phyloP scores from a whole-genome alignment of 1,140 invertebrate species.

The Hyles vespertilio region DNA sequence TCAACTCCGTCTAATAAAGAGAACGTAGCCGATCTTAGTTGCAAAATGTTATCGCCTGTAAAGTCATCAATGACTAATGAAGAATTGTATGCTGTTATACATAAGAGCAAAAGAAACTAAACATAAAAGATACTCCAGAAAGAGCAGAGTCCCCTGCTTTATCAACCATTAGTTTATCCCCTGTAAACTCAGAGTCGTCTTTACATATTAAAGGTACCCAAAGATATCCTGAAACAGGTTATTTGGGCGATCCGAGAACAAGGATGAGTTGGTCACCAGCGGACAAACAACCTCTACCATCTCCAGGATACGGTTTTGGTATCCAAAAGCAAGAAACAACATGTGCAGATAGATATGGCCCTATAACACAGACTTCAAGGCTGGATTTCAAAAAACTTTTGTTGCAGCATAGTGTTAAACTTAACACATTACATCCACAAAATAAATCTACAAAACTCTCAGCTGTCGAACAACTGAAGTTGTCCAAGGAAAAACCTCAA shows the following conservation, averaged over 20 bases:
- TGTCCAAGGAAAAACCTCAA: conserved; percentile 78
- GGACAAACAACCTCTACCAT: conserved; percentile 48
- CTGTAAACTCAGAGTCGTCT: conserved; percentile 72
- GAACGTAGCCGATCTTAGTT: conserved; percentile 52
- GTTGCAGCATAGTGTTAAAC: conserved; percentile 80
- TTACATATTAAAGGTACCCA: conserved; percentile 60
- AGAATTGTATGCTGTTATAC: conserved; percentile 85
- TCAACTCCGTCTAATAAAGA: conserved; percentile 77
- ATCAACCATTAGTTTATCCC: conserved; percentile 72
- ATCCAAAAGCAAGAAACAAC: conserved; percentile 74
- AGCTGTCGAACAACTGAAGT: conserved; percentile 88
- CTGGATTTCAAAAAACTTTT: conserved; percentile 89
- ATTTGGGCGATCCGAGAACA: conserved; percentile 72
- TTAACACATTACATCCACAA: conserved; percentile 76
- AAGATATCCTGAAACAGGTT: conserved; percentile 76
- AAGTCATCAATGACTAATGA: conserved; percentile 86
- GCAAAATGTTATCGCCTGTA: conserved; percentile 77
- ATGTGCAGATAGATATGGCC: conserved; percentile 77
- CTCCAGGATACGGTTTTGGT: conserved; percentile 37
- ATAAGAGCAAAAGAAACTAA: conserved; percentile 86
- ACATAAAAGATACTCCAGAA: conserved; percentile 79
- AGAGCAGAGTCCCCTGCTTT: conserved; percentile 74
- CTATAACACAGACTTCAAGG: conserved; percentile 81
- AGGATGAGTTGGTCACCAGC: conserved; percentile 75
- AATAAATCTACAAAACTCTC: conserved; percentile 80